Evolutionary conservation across 35 echinoderm and acorn worm genomes (phyloP).

Genomic region (Acanthaster planci): DNA sequence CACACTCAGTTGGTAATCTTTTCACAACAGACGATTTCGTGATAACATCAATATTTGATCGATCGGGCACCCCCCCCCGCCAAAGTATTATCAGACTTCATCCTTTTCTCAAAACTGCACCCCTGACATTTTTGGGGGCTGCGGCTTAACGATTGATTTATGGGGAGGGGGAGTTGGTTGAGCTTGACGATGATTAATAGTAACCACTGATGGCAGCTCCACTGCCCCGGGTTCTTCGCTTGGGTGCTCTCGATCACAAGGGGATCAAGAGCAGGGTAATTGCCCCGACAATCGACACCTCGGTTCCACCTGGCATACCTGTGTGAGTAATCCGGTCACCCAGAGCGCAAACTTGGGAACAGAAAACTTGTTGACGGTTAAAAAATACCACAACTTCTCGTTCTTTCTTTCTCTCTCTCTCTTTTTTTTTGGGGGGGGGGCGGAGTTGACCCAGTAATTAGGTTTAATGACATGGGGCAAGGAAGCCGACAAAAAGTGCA

Average conservation of each 20-base stretch:
- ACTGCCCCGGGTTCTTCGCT: background rate
- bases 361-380: background rate
- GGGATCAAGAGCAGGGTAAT: background rate
- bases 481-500: background rate
- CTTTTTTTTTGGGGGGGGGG: too few species aligned
- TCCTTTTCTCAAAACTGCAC: too few species aligned
- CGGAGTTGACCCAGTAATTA: conserved; percentile 1
- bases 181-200: conserved; percentile 19
- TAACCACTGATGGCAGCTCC: background rate
- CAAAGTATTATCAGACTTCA: too few species aligned
- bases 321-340: conserved; percentile 17
- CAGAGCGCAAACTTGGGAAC: background rate
- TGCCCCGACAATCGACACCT: background rate
- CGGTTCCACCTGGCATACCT: conserved; percentile 21
- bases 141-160: background rate
- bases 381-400: background rate
- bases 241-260: background rate
- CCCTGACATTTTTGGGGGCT: background rate
- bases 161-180: background rate
- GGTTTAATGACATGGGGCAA: background rate
- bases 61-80: too few species aligned
- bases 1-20: too few species aligned
- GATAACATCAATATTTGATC: too few species aligned
- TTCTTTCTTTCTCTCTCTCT: too few species aligned
- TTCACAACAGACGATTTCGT: too few species aligned